phyloP scores from a whole-genome alignment of 2,113 vertebrate genomes.

The Hystrix brachyura region DNA sequence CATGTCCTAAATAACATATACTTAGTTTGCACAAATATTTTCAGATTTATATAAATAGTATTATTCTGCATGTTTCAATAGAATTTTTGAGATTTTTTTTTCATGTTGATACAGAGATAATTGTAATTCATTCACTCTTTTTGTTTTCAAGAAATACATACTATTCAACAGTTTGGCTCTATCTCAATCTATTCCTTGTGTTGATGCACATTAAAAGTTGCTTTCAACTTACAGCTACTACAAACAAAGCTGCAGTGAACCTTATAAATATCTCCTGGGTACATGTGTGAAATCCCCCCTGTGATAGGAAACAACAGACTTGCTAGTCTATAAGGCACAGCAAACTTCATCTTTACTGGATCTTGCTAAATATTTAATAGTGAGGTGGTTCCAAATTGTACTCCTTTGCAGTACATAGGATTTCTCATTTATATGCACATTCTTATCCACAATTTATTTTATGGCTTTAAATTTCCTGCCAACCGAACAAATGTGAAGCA shows the following conservation, averaged over 20 bases:
- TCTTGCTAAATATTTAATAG: slow-evolving; percentile 69
- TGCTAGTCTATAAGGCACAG: neutral
- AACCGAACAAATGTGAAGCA: neutral
- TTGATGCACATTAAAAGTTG: slow-evolving; percentile 22
- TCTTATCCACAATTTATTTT: slow-evolving; percentile 20
- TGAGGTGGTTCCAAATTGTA: slow-evolving; percentile 3
- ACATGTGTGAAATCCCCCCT: slow-evolving; percentile 34
- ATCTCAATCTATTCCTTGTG: slow-evolving; percentile 57
- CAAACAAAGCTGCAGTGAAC: slow-evolving; percentile 43
- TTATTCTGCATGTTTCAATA: slow-evolving; percentile 32
- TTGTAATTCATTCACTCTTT: slow-evolving; percentile 55
- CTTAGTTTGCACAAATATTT: neutral
- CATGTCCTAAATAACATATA: slow-evolving; percentile 41
- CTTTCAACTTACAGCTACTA: slow-evolving; percentile 59
- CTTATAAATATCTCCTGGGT: slow-evolving; percentile 53
- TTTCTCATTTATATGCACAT: slow-evolving; percentile 38
- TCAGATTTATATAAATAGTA: slow-evolving; percentile 56
- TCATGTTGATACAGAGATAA: slow-evolving; percentile 38
- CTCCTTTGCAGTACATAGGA: neutral
- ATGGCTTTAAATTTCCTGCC: slow-evolving; percentile 39
- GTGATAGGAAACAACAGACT: slow-evolving; percentile 18
- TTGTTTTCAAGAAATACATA: slow-evolving; percentile 50
- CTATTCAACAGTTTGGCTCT: slow-evolving; percentile 31
- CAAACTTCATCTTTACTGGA: slow-evolving; percentile 16
- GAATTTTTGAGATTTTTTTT: slow-evolving; percentile 27